Evolutionary conservation across 2,888 invertebrate genomes (phyloP).

Genomic region (Cerceris ruficornis): DNA sequence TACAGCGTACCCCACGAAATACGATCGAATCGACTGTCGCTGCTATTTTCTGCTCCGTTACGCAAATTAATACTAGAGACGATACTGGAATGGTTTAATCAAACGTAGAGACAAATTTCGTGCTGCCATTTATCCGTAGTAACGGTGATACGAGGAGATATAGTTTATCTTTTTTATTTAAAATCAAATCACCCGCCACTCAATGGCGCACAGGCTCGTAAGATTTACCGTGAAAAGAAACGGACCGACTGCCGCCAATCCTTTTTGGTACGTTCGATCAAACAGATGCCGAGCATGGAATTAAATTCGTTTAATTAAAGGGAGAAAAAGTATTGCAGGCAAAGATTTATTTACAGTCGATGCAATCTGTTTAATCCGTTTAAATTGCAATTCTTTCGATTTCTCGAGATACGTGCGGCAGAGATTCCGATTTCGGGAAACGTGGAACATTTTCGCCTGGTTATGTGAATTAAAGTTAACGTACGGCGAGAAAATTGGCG

Average conservation of each 20-base stretch:
- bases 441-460: slow-evolving; percentile 4
- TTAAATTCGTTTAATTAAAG: too few species aligned
- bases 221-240: too few species aligned
- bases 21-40: slow-evolving; percentile 47
- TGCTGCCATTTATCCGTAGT: too few species aligned
- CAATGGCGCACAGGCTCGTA: too few species aligned
- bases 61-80: slow-evolving; percentile 46
- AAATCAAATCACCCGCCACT: background rate
- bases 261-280: too few species aligned
- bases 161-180: background rate
- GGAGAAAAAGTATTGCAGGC: too few species aligned
- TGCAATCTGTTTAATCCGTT: background rate
- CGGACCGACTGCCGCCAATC: too few species aligned
- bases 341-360: too few species aligned
- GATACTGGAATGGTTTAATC: slow-evolving; percentile 40
- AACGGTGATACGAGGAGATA: too few species aligned
- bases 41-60: slow-evolving; percentile 51
- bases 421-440: background rate
- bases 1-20: slow-evolving; percentile 50
- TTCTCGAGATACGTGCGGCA: background rate
- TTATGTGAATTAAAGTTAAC: background rate
- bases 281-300: too few species aligned
- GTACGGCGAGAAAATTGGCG: background rate
- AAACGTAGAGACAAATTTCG: background rate
- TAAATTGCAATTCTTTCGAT: background rate